Evolutionary conservation across 2,888 invertebrate genomes (phyloP), one percentile per base, ranked within the genome.

Genomic region (Portevinia maculata): DNA sequence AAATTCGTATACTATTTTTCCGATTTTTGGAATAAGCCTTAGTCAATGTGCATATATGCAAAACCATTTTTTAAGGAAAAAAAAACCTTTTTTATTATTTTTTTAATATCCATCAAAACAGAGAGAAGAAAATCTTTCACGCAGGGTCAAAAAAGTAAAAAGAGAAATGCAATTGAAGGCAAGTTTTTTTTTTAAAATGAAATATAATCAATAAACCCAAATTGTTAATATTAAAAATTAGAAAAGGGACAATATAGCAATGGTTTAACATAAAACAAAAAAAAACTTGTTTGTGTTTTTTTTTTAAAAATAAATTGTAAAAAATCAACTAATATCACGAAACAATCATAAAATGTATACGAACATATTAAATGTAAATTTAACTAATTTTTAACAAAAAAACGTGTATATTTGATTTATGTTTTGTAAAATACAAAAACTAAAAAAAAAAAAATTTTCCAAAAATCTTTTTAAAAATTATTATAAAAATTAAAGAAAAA

Each of bases 211-310:
- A 30, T 24, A 28, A 48, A 57, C 52, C 39, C 46, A 71, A 81
- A 69, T 60, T 37, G 46, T 37, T 24, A 21, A 53, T 32, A 59
- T 41, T 32, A 52, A 48, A n/a, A n/a, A 65, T 85, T 85, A 70
- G 84, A 86, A 86, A 86, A 89, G 88, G 87, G 88, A 87, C 90
- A 90, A 89, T 89, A 88, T 88, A 89, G 89, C 90, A 90, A 90
- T 76, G 83, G 65, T 69, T 60, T 62, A 53, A 59, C n/a, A 30
- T 41, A 48, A 52, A 50, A 59, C 6, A 46, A 21, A 55, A 62
- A 64, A 34, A 13, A 19, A 48, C 48, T 28, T 24, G 5, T 24
- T 24, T 24, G 24, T 3, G 2, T 60, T 64, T 50, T 70, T 70
- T 70, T 60, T 44, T 15, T 53, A 46, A 57, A 53, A 74, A 32